Base-by-base conservation (phyloP, 1,140 invertebrate genomes). In the Tetramorium alpestre region DNA sequence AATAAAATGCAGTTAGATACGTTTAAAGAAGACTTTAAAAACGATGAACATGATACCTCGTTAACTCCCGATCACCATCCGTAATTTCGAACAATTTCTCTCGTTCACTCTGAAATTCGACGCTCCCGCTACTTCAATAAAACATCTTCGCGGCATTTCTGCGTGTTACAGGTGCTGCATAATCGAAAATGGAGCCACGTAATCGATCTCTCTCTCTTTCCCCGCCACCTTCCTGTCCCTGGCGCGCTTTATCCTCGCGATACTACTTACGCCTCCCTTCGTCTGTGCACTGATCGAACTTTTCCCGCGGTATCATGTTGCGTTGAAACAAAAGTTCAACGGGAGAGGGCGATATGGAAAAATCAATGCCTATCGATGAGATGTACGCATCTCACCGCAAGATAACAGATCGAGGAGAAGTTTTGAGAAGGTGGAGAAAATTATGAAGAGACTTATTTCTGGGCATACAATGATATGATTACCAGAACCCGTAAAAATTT, bases 151-250 rank as follows among this genome's bases (percentile, higher is more conserved):
- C 44, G 69, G 69, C 18, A n/a, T 84, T 84, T 84, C 69, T 33
- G 41, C 51, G 54, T 51, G 64, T 81, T 75, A 38, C 69, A 84
- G 69, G 44, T 62, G 80, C 69, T 84, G 80, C 80, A 84, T 84
- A 84, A 84, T 84, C 80, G 80, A 84, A 84, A 84, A 84, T 75
- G 69, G 41, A 84, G 69, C 80, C 54, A 8, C 80, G 69, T 84
- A 84, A 84, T 84, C 80, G 80, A 84, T 84, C 80, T 84, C 18
- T 73, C 25, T 28, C 41, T 41, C 47, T 5, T 16, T 6, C 51
- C 18, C 51, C 3, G 1, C 2, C 3, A 47, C 18, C 51, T 54
- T 11, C 33, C 25, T 60, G 28, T 75, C 28, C 69, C 58, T 69
- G 54, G 18, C 69, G 28, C 69, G 44, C 69, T 84, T 73, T 84